Base-by-base conservation (phyloP, 2,113 vertebrate species). In the Caracal caracal region DNA sequence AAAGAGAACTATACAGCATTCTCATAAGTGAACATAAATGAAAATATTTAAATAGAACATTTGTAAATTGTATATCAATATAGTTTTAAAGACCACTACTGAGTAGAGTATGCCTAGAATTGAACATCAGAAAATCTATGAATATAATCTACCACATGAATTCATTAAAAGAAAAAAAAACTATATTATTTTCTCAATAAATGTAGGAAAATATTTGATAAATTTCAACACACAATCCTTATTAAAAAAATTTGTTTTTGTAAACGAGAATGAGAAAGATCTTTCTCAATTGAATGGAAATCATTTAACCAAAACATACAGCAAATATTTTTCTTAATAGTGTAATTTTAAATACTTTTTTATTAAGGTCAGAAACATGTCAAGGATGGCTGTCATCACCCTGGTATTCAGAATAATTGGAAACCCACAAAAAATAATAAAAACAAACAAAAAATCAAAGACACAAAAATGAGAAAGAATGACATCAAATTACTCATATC, bases 191-290 rank as follows among this genome's bases (percentile, higher is more conserved):
- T 49, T 63, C 35, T 53, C 33, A 70, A 83, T 3, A 78, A 63
- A 91, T 47, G 10, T 28, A 83, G 40, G 68, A 90, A 85, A 79
- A 88, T 17, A 94, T 33, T 88, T 92, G 68, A 53, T 78, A 83
- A 56, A 88, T 70, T 40, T 88, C 28, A 96, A 63, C 22, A 56
- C 30, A 73, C 15, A 35, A 30, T 30, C 30, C 30, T 81, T 33
- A 79, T 85, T 71, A 63, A 13, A 47, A 78, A 65, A 86, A 26
- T 75, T 75, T 75, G 6, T 43, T 47, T 43, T 82, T 15, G 37
- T 90, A 85, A 90, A 85, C 9, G 59, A 80, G 19, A 66, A 78
- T 59, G 12, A 7, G 15, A 79, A 90, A 6, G 22, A 43, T 79
- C 22, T 83, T 63, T 53, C 12, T 35, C 56, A 85, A 61, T 0